Evolutionary conservation across 1,140 invertebrate species (phyloP), one percentile per base, ranked within the genome.

Genomic region (Thaumetopoea pityocampa): DNA sequence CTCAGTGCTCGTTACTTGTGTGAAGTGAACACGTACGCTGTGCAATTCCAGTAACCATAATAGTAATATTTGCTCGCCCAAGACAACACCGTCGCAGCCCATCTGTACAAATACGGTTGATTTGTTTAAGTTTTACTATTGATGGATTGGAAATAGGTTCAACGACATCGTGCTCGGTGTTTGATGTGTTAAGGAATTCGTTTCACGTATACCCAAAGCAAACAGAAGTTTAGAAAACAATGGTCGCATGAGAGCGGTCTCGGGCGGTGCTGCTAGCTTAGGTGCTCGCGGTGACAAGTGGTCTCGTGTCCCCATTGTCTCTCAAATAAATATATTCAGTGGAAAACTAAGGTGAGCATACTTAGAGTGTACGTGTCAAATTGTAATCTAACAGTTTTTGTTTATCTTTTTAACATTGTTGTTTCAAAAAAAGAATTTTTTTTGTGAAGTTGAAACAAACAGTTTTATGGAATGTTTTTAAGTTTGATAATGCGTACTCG

Each of bases 161-260:
- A 44, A 65, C 63, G 51, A 55, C 51, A 51, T 49, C 48, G 35
- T 42, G 41, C 44, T 42, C 32, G 22, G 51, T 64, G 53, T 51
- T 57, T 57, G 58, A 58, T 59, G 56, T 56, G 51, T 49, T 56
- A 42, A 66, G 63, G 62, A 67, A 70, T 70, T 72, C 57, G 56
- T 67, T 63, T 64, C 52, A 66, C 63, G 66, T 67, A 61, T 55
- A 55, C 49, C 52, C 38, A 67, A 74, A 72, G 76, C 67, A 77
- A 77, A 76, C 58, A 71, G 27, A 52, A 67, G 53, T 65, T 51
- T 29, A 38, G 56, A 67, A 74, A 73, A 80, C 68, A 76, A 80
- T 76, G 70, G 70, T 68, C 68, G 58, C 54, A 47, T 46, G 54
- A 68, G 58, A 53, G 35, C 20, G 46, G 37, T 44, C 29, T 26